Evolutionary conservation across 2,888 invertebrate genomes (phyloP), one percentile per base, ranked within the genome.

Genomic region (Petrolisthes cinctipes): DNA sequence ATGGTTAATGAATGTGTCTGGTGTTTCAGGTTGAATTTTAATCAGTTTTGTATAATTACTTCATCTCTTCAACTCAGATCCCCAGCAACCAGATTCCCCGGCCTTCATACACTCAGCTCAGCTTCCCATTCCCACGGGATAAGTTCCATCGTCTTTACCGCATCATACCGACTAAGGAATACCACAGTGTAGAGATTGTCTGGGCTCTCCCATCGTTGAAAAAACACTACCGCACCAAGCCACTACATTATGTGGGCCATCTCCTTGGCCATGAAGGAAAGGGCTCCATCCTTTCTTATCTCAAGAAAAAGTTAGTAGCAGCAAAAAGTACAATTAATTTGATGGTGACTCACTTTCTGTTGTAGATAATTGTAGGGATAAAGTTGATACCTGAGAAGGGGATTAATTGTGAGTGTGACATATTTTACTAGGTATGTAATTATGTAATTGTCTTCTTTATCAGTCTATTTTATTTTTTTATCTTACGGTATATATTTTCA

Each of bases 231-330:
- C 95, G 95, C 92, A 94, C 94, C 23, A 97, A 97, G 92, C 96
- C 97, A 0, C 94, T 96, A 90, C 95, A 95, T 91, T 96, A 96
- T 92, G 93, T 98, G 5, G 95, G 96, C 0, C 95, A 95, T 93
- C 92, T 98, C n/a, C 93, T 98, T 5, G 97, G 96, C 0, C 96
- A 97, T 92, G 97, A 98, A 93, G 97, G 97, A 0, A 95, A 95
- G 92, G 97, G 97, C 86, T 97, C 97, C 91, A 93, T 97, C n/a
- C 94, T 96, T 3, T 95, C 96, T 0, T 96, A 95, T 92, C 93
- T 97, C 51, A 94, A 95, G 87, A 95, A 95, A 92, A 96, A 95
- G 95, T 95, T 92, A 93, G 93, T 93, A 20, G 51, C 37, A 56
- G 51, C 11, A 6, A 75, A 66, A 7, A 5, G 5, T 61, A 6